Evolutionary conservation across 2,797 vertebrate species (phyloP).

Genomic region (Acipenser oxyrinchus): DNA sequence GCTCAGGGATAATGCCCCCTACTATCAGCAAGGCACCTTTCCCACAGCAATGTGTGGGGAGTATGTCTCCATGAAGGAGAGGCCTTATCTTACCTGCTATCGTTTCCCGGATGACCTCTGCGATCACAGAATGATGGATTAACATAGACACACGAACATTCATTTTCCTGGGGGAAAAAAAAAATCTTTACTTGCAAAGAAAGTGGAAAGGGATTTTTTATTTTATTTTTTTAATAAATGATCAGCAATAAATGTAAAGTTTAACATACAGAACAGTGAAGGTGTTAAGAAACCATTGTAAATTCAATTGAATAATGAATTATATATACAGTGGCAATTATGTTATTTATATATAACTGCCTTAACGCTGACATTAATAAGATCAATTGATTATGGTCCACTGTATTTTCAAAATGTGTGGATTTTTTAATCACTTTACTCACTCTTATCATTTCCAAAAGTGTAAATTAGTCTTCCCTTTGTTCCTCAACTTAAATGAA

Average conservation of each 20-base stretch:
- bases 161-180: slow-evolving; percentile 67
- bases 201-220: slow-evolving; percentile 23
- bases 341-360: too few relatives aligned
- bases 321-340: too few relatives aligned
- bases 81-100: slow-evolving; percentile 64
- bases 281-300: neutral
- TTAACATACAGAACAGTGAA: slow-evolving; percentile 2
- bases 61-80: slow-evolving; percentile 39
- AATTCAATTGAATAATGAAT: too few relatives aligned
- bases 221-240: too few relatives aligned
- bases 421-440: too few relatives aligned
- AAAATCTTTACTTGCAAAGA: slow-evolving; percentile 51
- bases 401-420: too few relatives aligned
- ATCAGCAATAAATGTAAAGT: neutral
- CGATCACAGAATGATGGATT: slow-evolving; percentile 73
- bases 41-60: slow-evolving; percentile 25
- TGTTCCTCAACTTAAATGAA: too few relatives aligned
- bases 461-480: too few relatives aligned
- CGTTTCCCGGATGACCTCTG: slow-evolving; percentile 75
- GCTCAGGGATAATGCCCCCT: slow-evolving; percentile 42
- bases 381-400: too few relatives aligned
- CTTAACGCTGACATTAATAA: too few relatives aligned
- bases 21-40: slow-evolving; percentile 37
- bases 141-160: slow-evolving; percentile 67
- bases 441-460: too few relatives aligned